These are phyloP conservation scores for Drosophila subpulchrella DNA, from an alignment of 1,140 invertebrate genomes.

Conservation along the genomic window DNA sequence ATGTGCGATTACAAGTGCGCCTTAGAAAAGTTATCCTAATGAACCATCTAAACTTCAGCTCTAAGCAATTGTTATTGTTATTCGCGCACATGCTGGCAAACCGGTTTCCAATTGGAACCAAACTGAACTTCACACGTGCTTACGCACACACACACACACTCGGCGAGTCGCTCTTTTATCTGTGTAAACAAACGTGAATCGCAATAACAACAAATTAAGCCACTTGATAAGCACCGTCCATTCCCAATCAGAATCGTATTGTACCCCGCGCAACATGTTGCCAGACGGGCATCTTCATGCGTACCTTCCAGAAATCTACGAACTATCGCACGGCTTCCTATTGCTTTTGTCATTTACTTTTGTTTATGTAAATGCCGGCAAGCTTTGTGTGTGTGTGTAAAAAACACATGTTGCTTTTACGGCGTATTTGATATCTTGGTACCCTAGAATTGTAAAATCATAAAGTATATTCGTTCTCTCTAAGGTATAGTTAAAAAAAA, in stretches of 20 bases:
- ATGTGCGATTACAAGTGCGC: background rate
- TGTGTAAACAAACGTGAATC: slow-evolving; percentile 5
- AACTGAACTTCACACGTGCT: slow-evolving; percentile 1
- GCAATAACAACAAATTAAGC: slow-evolving; percentile 3
- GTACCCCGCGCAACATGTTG: slow-evolving; percentile 7
- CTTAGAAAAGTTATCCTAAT: background rate
- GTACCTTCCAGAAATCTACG: too few species aligned
- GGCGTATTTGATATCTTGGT: slow-evolving; percentile 7
- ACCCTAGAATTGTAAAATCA: slow-evolving; percentile 1
- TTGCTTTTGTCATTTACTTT: background rate
- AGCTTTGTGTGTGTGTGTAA: background rate
- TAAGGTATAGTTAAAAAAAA: too few species aligned
- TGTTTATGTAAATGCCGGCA: background rate
- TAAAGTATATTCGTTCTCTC: background rate
- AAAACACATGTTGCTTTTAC: slow-evolving; percentile 42
- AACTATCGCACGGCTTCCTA: background rate
- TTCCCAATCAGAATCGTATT: slow-evolving; percentile 4
- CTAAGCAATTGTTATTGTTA: background rate
- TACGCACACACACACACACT: background rate
- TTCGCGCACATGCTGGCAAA: background rate
- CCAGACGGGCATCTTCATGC: background rate
- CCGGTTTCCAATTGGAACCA: slow-evolving; percentile 1
- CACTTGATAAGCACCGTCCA: slow-evolving; percentile 6
- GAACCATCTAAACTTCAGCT: background rate
- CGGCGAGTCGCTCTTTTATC: background rate